Conservation (phyloP, 1,140 invertebrate species). For the Solenopsis fugax region DNA sequence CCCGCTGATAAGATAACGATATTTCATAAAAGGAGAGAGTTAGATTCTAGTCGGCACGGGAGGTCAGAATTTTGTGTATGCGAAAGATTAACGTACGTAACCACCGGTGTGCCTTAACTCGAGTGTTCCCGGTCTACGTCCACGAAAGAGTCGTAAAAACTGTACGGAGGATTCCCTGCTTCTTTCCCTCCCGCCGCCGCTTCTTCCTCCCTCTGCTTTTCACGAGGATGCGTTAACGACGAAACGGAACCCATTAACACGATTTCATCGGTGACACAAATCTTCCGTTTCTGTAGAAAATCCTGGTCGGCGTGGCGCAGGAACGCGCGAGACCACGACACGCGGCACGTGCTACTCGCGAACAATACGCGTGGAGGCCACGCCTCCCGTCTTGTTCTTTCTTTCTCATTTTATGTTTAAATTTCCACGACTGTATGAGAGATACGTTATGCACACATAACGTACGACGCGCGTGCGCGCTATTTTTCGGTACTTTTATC, state of each 20-base stretch:
- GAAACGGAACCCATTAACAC: slow-evolving; percentile 68
- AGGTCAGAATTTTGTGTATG: slow-evolving; percentile 11
- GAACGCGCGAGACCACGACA: slow-evolving; percentile 30
- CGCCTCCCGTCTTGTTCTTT: slow-evolving; percentile 5
- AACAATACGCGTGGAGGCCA: slow-evolving; percentile 22
- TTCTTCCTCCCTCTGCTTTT: slow-evolving; percentile 50
- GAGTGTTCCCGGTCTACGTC: slow-evolving; percentile 3
- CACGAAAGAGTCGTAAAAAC: slow-evolving; percentile 67
- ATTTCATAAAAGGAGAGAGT: slow-evolving; percentile 4
- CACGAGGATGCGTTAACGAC: slow-evolving; percentile 71
- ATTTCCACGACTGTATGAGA: slow-evolving; percentile 4
- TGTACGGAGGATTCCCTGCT: slow-evolving; percentile 16
- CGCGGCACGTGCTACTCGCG: slow-evolving; percentile 63
- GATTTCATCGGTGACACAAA: slow-evolving; percentile 71
- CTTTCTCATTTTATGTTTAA: slow-evolving; percentile 4
- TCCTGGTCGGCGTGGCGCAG: slow-evolving; percentile 16
- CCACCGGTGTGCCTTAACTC: neutral
- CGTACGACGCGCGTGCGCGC: too few relatives aligned
- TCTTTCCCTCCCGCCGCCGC: neutral
- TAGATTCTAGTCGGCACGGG: neutral
- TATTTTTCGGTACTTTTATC: slow-evolving; percentile 22
- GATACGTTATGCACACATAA: neutral
- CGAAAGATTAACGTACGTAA: slow-evolving; percentile 40
- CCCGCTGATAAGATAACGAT: slow-evolving; percentile 11
- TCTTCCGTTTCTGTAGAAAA: slow-evolving; percentile 68